phyloP scores from a whole-genome alignment of 1,140 invertebrate genomes.

The Scaptomyza montana region DNA sequence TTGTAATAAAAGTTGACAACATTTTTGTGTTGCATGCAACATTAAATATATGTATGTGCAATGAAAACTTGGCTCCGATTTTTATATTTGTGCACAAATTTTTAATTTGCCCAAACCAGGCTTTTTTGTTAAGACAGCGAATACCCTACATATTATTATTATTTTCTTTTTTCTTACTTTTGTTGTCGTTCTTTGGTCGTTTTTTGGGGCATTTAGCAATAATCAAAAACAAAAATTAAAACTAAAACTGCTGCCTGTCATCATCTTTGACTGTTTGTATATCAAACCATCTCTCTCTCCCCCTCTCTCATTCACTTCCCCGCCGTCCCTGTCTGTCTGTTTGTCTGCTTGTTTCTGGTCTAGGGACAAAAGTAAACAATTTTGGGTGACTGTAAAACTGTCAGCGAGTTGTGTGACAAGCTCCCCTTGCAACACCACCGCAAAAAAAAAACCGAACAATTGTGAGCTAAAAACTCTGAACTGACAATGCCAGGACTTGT shows the following conservation, averaged over 20 bases:
- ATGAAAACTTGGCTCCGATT: constrained; percentile 54
- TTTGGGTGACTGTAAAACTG: constrained; percentile 56
- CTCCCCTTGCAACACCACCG: constrained; percentile 1
- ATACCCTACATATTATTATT: background rate
- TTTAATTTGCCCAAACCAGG: constrained; percentile 68
- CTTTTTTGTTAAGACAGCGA: background rate
- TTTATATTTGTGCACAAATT: constrained; percentile 80
- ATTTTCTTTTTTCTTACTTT: background rate
- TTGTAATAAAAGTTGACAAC: constrained; percentile 80
- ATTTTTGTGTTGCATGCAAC: constrained; percentile 74
- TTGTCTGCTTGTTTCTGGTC: constrained; percentile 15
- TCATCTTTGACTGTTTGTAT: constrained; percentile 28
- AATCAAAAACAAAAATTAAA: constrained; percentile 4
- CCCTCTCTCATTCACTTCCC: background rate
- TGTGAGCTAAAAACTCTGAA: constrained; percentile 18
- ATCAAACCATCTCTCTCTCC: background rate
- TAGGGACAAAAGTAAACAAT: constrained; percentile 65
- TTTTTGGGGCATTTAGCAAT: constrained; percentile 1
- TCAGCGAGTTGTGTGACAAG: constrained; percentile 66
- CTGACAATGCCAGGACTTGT: constrained; percentile 25
- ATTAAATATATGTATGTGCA: constrained; percentile 14
- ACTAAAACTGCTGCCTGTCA: constrained; percentile 25
- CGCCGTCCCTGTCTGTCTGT: background rate
- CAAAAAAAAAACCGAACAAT: background rate
- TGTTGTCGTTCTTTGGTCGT: constrained; percentile 51